Conservation (phyloP, 2,113 vertebrate genomes). For the Alethe diademata region DNA sequence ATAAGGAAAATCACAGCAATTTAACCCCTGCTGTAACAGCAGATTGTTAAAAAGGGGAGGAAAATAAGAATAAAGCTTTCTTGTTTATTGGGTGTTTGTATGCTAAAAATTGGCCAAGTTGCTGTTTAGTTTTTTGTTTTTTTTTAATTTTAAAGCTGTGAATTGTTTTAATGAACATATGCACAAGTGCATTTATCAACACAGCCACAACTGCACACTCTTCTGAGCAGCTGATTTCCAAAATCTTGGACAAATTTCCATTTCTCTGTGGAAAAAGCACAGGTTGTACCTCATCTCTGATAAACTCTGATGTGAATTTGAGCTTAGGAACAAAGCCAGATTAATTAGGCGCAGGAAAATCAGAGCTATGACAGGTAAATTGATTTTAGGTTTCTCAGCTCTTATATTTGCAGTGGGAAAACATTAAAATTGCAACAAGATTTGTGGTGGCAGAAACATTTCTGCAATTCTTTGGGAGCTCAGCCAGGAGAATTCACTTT, state of each 20-base stretch:
- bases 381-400: not conserved
- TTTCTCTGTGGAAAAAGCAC: not conserved
- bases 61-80: not conserved
- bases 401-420: not conserved
- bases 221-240: not conserved
- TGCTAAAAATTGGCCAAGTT: not conserved
- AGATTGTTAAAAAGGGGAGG: not conserved
- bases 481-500: not conserved
- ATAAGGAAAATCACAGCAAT: not conserved
- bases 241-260: not conserved
- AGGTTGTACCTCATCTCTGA: not conserved
- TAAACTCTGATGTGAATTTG: not conserved
- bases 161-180: not conserved
- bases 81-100: not conserved
- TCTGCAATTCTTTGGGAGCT: not conserved
- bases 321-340: not conserved
- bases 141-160: not conserved
- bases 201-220: not conserved
- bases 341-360: not conserved
- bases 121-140: accelerated
- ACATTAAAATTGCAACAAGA: not conserved
- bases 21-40: not conserved
- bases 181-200: not conserved
- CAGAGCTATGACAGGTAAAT: not conserved
- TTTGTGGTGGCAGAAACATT: not conserved